Evolutionary conservation across 2,113 vertebrate species (phyloP).

Genomic region (Drymodes brunneopygia): DNA sequence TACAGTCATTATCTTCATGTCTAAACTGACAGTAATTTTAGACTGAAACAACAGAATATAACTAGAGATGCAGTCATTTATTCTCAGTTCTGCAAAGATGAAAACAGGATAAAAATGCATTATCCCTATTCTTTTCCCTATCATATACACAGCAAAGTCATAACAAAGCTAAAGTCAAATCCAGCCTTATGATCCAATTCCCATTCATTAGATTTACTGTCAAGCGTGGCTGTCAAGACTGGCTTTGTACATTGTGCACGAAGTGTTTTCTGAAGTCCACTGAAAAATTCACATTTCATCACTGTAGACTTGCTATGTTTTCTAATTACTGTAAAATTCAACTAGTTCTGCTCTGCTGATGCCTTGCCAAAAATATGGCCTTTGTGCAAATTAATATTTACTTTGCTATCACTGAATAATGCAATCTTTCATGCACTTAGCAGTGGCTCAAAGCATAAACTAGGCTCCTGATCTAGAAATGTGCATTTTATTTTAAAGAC

Average conservation of each 20-base stretch:
- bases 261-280: neutral
- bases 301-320: neutral
- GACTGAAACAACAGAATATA: neutral
- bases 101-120: neutral
- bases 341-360: constrained; percentile 31
- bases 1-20: neutral
- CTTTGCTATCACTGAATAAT: constrained; percentile 37
- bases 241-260: neutral
- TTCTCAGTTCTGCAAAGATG: neutral
- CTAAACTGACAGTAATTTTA: neutral
- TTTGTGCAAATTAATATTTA: constrained; percentile 35
- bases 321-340: constrained; percentile 37
- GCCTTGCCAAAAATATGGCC: constrained; percentile 5
- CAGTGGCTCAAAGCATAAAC: neutral
- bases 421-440: neutral
- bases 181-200: neutral
- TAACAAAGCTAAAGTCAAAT: neutral
- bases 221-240: neutral
- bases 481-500: constrained; percentile 4
- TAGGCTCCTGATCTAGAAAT: neutral
- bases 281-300: constrained; percentile 33
- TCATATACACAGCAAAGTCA: neutral
- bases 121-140: neutral
- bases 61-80: neutral
- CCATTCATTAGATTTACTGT: constrained; percentile 9